phyloP scores from a whole-genome alignment of 2,797 vertebrate species.

The Myiotriccus ornatus region DNA sequence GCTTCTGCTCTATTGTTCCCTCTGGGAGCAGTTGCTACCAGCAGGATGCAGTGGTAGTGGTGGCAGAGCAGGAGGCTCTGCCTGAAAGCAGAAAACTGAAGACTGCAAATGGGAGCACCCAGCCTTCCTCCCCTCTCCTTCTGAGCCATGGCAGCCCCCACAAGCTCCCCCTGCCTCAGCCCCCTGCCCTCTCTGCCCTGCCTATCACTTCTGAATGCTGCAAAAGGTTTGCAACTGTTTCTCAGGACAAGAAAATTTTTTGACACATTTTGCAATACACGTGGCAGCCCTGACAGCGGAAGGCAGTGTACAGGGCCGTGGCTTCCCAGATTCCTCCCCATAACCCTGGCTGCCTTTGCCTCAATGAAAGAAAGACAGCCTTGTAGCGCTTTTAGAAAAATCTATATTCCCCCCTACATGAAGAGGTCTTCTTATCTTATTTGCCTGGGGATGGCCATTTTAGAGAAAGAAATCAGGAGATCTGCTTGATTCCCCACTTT shows the following conservation, averaged over 20 bases:
- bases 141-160: not conserved
- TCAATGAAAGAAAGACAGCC: not conserved
- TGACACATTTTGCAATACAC: not conserved
- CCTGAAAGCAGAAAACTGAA: not conserved
- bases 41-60: not conserved
- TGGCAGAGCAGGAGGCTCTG: not conserved
- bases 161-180: not conserved
- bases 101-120: not conserved
- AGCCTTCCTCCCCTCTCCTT: not conserved
- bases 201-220: not conserved
- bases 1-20: not conserved
- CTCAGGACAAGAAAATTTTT: not conserved
- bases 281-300: not conserved
- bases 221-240: conserved; percentile 7
- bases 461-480: not conserved
- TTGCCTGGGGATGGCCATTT: not conserved
- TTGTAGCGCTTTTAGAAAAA: not conserved
- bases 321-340: not conserved
- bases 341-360: not conserved
- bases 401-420: not conserved
- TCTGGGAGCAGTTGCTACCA: not conserved
- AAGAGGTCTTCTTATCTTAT: not conserved
- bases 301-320: not conserved
- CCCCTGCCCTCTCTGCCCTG: not conserved
- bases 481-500: not conserved